Evolutionary conservation across 2,113 vertebrate species (phyloP).

Genomic region (Vidua chalybeata): DNA sequence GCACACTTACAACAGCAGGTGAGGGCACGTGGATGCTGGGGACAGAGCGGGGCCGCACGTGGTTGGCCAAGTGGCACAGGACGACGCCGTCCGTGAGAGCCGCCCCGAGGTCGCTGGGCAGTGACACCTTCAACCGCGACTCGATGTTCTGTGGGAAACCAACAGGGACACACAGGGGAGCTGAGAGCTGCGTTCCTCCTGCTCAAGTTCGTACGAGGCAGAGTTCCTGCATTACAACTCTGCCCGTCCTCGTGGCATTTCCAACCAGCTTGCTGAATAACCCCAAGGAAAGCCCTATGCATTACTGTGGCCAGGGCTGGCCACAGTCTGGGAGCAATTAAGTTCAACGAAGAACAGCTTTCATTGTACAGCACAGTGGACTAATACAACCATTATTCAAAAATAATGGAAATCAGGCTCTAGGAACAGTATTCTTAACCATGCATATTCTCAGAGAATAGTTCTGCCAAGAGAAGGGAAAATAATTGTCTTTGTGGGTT

Average conservation of each 20-base stretch:
- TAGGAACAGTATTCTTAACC: background rate
- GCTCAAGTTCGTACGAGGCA: background rate
- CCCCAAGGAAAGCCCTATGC: background rate
- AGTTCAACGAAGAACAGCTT: background rate
- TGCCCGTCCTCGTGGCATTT: background rate
- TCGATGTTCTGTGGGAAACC: conserved; percentile 86
- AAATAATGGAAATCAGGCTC: background rate
- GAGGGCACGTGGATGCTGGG: conserved; percentile 97
- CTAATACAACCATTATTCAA: background rate
- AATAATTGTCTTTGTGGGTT: background rate
- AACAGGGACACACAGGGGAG: background rate
- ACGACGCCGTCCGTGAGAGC: conserved; percentile 96
- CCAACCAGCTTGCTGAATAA: background rate
- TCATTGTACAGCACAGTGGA: background rate
- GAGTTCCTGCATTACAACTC: background rate
- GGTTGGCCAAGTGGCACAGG: conserved; percentile 96
- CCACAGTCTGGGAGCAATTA: background rate
- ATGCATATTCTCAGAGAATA: background rate
- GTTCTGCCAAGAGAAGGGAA: background rate
- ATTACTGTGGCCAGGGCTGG: background rate
- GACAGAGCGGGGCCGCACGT: conserved; percentile 93
- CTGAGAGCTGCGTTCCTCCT: background rate
- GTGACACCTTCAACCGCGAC: conserved; percentile 88
- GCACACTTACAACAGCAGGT: conserved; percentile 90
- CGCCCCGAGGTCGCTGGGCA: conserved; percentile 90